Base-by-base conservation (phyloP, 2,113 vertebrate species). In the Mystacornis crossleyi region DNA sequence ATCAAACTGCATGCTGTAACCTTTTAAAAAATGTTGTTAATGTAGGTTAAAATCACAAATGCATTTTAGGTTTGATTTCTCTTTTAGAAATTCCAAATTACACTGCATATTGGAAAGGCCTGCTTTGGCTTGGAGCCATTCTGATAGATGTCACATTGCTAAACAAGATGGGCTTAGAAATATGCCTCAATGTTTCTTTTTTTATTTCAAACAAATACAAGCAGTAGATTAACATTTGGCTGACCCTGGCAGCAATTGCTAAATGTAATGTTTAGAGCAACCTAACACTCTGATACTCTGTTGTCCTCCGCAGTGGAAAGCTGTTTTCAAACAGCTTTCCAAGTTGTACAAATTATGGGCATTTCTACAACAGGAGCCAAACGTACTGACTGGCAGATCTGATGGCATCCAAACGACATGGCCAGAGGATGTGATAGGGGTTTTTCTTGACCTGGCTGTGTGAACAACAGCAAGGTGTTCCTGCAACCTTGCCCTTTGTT, bases 191-290 rank as follows among this genome's bases (percentile, higher is more conserved):
- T 78, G 43, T 95, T 98, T 87, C 81, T 60, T 90, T 95, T 96
- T 93, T 80, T 92, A 72, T 89, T 91, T 83, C 88, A 95, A 95
- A 70, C 60, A 97, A 96, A 96, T 89, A 90, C 86, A 96, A 97
- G 70, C 93, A 96, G 81, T 95, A 97, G 80, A 95, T 96, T 95
- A 96, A 97, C 92, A 96, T 94, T 97, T 96, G 95, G 93, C 95
- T 98, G 98, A 97, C 79, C 91, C 69, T 85, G 60, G 75, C 14
- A 26, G 66, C 70, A 77, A 95, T 81, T 96, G 94, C 86, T 96
- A 90, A 94, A 93, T 93, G 72, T 86, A 93, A 86, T 92, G 70
- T 93, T 96, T 88, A 85, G 75, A 93, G 65, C 74, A 53, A 87
- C 91, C 67, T 94, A 95, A 94, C 85, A 86, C 81, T 80, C 45